Evolutionary conservation across 2,113 vertebrate species (phyloP).

Genomic region (Australoheros scitulus): DNA sequence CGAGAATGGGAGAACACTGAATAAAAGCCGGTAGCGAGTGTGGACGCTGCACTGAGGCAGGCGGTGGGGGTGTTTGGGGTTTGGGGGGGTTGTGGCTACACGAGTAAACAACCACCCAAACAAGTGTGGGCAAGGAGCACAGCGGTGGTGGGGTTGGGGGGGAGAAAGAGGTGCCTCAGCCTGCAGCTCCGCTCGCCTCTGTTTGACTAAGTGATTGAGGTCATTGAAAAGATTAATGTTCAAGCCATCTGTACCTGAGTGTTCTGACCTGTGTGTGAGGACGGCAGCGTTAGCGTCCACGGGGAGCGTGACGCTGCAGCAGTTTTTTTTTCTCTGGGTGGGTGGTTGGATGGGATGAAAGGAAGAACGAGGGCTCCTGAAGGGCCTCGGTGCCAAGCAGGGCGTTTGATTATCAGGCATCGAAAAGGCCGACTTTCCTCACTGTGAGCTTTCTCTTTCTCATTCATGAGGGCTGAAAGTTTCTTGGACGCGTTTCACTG

Average conservation of each 20-base stretch:
- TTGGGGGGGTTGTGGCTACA: conserved; percentile 65
- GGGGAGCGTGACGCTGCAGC: not conserved
- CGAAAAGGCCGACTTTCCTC: conserved; percentile 57
- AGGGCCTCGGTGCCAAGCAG: conserved; percentile 41
- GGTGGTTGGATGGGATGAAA: conserved; percentile 46
- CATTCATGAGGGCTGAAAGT: conserved; percentile 68
- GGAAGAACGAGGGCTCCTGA: conserved; percentile 23
- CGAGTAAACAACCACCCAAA: conserved; percentile 70
- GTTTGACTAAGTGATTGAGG: conserved; percentile 61
- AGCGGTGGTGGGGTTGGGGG: conserved; percentile 44
- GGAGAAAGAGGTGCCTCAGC: too few species aligned
- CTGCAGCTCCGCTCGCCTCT: not conserved
- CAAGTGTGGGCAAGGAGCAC: conserved; percentile 63
- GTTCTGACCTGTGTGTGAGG: conserved; percentile 1
- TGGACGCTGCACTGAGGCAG: conserved; percentile 9
- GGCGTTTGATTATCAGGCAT: conserved; percentile 63
- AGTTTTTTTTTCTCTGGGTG: conserved; percentile 8
- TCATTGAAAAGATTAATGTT: conserved; percentile 56
- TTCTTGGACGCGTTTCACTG: conserved; percentile 60
- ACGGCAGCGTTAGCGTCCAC: conserved; percentile 12
- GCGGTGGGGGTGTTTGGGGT: not conserved
- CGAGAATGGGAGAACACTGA: conserved; percentile 60
- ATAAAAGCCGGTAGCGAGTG: conserved; percentile 56
- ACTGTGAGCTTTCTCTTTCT: conserved; percentile 52
- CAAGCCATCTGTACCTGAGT: not conserved